phyloP scores from a whole-genome alignment of 2,797 vertebrate genomes.

The Sebastes trivittatus region DNA sequence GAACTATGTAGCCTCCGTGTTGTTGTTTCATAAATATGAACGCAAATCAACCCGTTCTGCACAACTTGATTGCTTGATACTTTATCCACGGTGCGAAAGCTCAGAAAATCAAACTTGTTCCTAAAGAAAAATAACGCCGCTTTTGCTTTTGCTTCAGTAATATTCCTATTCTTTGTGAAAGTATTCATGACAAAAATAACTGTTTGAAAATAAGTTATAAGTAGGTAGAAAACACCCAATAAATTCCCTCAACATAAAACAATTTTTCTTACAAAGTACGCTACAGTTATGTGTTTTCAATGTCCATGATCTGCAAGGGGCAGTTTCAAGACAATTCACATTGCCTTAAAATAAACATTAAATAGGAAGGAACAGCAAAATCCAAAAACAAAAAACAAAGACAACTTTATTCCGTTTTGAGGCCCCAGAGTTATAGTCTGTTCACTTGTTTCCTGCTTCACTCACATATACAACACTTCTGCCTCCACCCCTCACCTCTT shows the following conservation, averaged over 20 bases:
- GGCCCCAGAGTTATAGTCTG: neutral
- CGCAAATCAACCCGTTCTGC: too few relatives aligned
- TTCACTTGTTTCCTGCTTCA: neutral
- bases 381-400: neutral
- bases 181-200: neutral
- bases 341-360: neutral
- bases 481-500: conserved; percentile 83
- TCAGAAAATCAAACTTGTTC: too few relatives aligned
- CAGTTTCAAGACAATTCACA: neutral
- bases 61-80: too few relatives aligned
- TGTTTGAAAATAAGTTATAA: neutral
- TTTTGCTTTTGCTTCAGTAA: neutral
- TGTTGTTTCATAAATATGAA: too few relatives aligned
- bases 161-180: neutral
- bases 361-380: neutral
- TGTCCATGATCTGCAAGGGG: neutral
- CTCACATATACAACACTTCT: neutral
- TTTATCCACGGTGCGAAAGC: too few relatives aligned
- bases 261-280: neutral
- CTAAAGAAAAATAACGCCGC: too few relatives aligned
- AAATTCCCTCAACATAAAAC: neutral
- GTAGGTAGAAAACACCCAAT: neutral
- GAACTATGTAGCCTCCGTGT: too few relatives aligned
- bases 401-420: neutral
- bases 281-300: neutral